phyloP scores from a whole-genome alignment of 2,888 invertebrate species.

The Drosophila pseudotalamancana region DNA sequence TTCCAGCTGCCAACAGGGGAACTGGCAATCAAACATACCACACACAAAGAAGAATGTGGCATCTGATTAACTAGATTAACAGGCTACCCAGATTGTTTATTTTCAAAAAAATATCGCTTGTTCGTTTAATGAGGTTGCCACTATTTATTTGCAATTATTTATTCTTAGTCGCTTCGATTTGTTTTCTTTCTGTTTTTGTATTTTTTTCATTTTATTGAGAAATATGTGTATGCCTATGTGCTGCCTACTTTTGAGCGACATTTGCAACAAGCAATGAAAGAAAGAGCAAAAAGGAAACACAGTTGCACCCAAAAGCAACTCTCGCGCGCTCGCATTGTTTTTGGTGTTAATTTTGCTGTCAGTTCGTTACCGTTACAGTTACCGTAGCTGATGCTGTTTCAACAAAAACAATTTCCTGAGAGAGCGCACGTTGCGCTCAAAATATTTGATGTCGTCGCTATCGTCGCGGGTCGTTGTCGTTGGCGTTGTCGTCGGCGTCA shows the following conservation, averaged over 20 bases:
- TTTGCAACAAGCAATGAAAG: conserved; percentile 9
- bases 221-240: conserved; percentile 9
- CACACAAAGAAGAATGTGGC: conserved; percentile 1
- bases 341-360: conserved; percentile 66
- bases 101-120: conserved; percentile 23
- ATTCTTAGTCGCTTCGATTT: background rate
- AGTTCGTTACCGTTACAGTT: conserved; percentile 14
- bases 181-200: background rate
- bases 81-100: conserved; percentile 38
- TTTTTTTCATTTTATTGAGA: background rate
- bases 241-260: conserved; percentile 57
- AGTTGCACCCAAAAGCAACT: conserved; percentile 38
- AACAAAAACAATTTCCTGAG: conserved; percentile 68
- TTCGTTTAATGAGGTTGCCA: too few relatives aligned
- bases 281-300: conserved; percentile 7
- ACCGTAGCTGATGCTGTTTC: conserved; percentile 10
- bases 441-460: conserved; percentile 53
- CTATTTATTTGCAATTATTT: background rate
- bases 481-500: conserved; percentile 33
- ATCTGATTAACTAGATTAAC: conserved; percentile 20
- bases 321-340: conserved; percentile 57
- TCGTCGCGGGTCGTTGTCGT: conserved; percentile 39
- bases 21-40: conserved; percentile 13
- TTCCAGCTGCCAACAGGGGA: conserved; percentile 37
- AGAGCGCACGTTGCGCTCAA: conserved; percentile 50